Evolutionary conservation across 2,888 invertebrate species (phyloP), one percentile per base, ranked within the genome.

Genomic region (Dasysyrphus albostriatus): DNA sequence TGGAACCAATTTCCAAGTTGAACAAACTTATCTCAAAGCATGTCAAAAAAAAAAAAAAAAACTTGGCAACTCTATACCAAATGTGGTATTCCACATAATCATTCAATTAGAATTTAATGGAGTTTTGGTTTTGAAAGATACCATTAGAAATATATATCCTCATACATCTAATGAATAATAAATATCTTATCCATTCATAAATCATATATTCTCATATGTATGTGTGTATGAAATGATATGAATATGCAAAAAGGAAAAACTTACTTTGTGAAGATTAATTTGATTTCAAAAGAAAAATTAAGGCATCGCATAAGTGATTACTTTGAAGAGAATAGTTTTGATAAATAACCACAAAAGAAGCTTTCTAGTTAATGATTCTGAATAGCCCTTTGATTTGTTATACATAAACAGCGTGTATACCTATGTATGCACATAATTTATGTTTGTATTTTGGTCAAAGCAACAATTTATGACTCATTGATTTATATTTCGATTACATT

Each of bases 281-380:
- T 56, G 56, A 32, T n/a, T 56, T 32, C 9, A 56, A 56, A 56
- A 8, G n/a, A 56, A 54, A 56, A 54, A 32, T 32, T 29, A 54
- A 29, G 5, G 14, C 1, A 24, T 2, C 2, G 16, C 5, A 5
- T 56, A n/a, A 56, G 32, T 56, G 32, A 56, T 56, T 56, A n/a
- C n/a, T 56, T 56, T 32, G 32, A 44, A 44, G 3, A 7, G n/a
- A 44, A 44, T 44, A 44, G 14, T n/a, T 44, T 8, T 44, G 44
- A n/a, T 51, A 24, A 24, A 51, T 24, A 24, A 24, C 19, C 24
- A 51, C 24, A 51, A 51, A 24, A 12, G 5, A 10, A 51, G 19
- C 19, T 51, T 51, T 24, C 10, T 51, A 44, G 51, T 24, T 24
- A 24, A 51, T 19, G 19, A 5, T 51, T 10, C 10, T 49, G 19